A percentile compares a stretch with the other conserved stretches of the same genome.
These are phyloP conservation scores for Venustaconcha ellipsiformis DNA, from an alignment of 1,140 invertebrate genomes.

Conservation along the genomic window DNA sequence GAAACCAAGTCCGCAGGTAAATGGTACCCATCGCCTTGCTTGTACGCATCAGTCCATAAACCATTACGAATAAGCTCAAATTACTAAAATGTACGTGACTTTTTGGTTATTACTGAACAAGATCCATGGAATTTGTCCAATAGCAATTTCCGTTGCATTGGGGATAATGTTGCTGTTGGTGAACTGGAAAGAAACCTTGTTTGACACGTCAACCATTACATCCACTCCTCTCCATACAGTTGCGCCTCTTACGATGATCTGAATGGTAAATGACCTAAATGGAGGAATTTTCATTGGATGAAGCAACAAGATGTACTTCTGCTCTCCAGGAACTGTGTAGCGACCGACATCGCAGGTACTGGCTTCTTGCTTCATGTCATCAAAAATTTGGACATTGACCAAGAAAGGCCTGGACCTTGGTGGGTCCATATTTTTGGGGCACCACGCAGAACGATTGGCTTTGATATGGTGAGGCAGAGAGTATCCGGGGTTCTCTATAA, in stretches of 20 bases:
- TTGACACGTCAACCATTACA: conserved; percentile 1
- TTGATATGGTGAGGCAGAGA: conserved; percentile 19
- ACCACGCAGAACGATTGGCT: conserved; percentile 24
- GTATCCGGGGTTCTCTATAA: conserved; percentile 21
- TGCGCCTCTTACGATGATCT: conserved; percentile 22
- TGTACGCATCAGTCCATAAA: too few relatives aligned
- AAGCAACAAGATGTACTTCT: conserved; percentile 15
- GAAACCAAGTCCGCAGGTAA: too few relatives aligned
- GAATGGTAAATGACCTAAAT: conserved; percentile 14
- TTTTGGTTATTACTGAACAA: conserved; percentile 22
- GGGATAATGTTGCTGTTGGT: conserved; percentile 14
- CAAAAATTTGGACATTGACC: conserved; percentile 15
- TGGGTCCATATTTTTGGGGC: conserved; percentile 16
- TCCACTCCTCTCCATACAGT: conserved; percentile 24
- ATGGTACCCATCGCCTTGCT: too few relatives aligned
- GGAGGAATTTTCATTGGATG: conserved; percentile 20
- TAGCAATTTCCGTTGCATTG: conserved; percentile 25
- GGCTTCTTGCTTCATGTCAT: conserved; percentile 23
- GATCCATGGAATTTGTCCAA: conserved; percentile 19
- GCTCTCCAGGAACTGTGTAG: conserved; percentile 5
- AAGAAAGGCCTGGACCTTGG: conserved; percentile 21
- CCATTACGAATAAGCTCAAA: too few relatives aligned
- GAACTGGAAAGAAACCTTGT: conserved; percentile 25
- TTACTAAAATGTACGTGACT: not conserved
- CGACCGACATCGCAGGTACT: conserved; percentile 10